These are phyloP conservation scores for Henricia sp. DNA, from an alignment of 53 echinoderm and acorn worm genomes.

Conservation along the genomic window DNA sequence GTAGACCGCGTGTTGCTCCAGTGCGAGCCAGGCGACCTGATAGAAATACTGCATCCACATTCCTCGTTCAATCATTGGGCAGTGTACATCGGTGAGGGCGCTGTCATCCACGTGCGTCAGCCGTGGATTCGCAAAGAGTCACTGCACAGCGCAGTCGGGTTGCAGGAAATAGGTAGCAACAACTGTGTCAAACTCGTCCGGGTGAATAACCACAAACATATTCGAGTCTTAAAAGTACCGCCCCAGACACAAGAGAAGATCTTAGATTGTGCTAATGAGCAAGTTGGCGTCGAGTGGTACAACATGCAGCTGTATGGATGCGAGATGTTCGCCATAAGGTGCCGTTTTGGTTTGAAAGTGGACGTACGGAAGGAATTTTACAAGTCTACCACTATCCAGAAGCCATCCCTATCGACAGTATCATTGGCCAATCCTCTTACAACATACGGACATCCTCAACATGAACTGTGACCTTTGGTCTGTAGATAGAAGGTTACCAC, in stretches of 20 bases:
- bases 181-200: constrained; percentile 61
- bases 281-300: constrained; percentile 95
- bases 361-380: constrained; percentile 83
- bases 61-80: constrained; percentile 98
- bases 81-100: constrained; percentile 91
- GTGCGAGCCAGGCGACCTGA: constrained; percentile 82
- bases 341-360: constrained; percentile 93
- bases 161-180: neutral
- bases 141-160: constrained; percentile 69
- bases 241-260: constrained; percentile 74
- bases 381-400: constrained; percentile 68
- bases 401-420: constrained; percentile 48
- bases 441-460: constrained; percentile 94
- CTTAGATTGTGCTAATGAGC: constrained; percentile 80
- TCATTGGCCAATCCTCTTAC: constrained; percentile 86
- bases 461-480: constrained; percentile 51
- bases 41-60: constrained; percentile 83
- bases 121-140: constrained; percentile 88
- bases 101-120: constrained; percentile 90
- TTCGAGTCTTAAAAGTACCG: constrained; percentile 67
- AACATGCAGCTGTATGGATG: constrained; percentile 96
- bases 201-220: constrained; percentile 88
- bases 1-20: constrained; percentile 73
- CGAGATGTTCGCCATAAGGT: constrained; percentile 93
- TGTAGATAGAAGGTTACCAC: too few species aligned